Evolutionary conservation across 2,888 invertebrate species (phyloP), one percentile per base, ranked within the genome.

Genomic region (Polyploca ridens): DNA sequence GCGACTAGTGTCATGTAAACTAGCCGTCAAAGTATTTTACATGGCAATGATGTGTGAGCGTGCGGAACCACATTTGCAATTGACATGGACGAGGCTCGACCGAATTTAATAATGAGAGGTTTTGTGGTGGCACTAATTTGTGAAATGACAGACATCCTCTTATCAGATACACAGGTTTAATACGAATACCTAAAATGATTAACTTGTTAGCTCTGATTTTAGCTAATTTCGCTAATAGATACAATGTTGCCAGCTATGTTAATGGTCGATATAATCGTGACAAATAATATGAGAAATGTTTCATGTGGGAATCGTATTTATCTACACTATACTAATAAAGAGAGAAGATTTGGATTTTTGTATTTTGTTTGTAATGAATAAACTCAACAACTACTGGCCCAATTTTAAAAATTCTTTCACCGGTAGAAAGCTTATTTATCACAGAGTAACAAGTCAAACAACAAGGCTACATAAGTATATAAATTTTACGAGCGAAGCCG

Each of bases 21-120:
- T 71, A 69, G 69, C 69, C 73, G 71, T 75, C 75, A 74, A 75
- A 74, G 69, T 72, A 69, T 76, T 82, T 81, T 73, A 69, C 75
- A 78, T 79, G 72, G 70, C 74, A 77, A 75, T 76, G 75, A 71
- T 54, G 54, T 54, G 54, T 54, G 54, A 54, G 54, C 54, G 67
- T 65, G 62, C 67, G 67, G 62, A 69, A 70, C 73, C 69, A 62
- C 70, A 68, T 69, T 75, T 67, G 44, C 65, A 62, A 69, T 70
- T 71, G 74, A 71, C 68, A 65, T 70, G 59, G 62, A 73, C 19
- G 41, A 62, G 46, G 44, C 64, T 62, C 62, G 59, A 67, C 63
- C 64, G 64, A 69, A 71, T 72, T 67, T 67, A 67, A 68, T 75
- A 70, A 73, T 71, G 69, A 68, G 69, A 67, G 69, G 69, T 64